Percentiles rank a stretch among this genome's conserved stretches.
Evolutionary conservation across 2,797 vertebrate species (phyloP).

Genomic region (Enteromius treurensis): DNA sequence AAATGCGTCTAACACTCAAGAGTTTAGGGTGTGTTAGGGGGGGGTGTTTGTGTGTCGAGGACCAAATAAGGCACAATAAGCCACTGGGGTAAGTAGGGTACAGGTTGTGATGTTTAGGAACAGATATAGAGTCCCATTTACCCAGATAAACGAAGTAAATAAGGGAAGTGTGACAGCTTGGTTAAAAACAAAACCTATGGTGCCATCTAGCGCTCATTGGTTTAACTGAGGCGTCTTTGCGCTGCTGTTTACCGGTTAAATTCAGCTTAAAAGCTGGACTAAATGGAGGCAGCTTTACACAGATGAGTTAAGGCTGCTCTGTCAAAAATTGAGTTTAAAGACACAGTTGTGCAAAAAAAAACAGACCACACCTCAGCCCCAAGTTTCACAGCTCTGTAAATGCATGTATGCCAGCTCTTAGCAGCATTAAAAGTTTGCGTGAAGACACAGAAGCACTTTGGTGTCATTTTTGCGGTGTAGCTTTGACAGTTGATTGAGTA

Average conservation of each 20-base stretch:
- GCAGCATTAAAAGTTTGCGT: background rate
- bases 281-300: background rate
- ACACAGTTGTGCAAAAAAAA: background rate
- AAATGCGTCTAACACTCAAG: background rate
- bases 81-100: background rate
- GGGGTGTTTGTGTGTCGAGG: background rate
- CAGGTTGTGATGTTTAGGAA: background rate
- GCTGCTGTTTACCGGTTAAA: background rate
- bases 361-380: background rate
- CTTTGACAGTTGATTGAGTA: too few relatives aligned
- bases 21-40: slow-evolving; percentile 35
- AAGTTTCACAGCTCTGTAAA: background rate
- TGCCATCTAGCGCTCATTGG: slow-evolving; percentile 70
- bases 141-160: background rate
- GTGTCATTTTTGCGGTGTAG: background rate
- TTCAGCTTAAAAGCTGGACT: background rate
- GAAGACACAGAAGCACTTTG: background rate
- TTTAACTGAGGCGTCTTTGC: background rate
- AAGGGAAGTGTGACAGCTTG: background rate
- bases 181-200: slow-evolving; percentile 45
- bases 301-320: background rate
- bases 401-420: background rate
- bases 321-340: background rate
- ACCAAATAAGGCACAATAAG: background rate
- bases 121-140: background rate